These are phyloP conservation scores for Fistularia commersonii DNA, from an alignment of 2,797 vertebrate genomes.

Conservation along the genomic window DNA sequence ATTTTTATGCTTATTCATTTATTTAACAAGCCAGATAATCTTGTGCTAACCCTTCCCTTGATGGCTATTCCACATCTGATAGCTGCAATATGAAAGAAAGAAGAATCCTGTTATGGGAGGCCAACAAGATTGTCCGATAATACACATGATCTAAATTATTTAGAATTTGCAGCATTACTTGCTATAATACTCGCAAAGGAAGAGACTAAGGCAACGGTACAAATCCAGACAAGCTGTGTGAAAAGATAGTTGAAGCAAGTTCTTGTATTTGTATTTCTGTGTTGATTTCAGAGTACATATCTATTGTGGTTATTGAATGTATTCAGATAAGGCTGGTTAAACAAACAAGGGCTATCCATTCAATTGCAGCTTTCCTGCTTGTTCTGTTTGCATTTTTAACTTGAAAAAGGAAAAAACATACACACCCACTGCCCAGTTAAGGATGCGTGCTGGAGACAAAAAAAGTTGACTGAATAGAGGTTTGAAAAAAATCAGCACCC, in stretches of 20 bases:
- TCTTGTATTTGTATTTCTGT: too few species aligned
- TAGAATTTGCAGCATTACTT: not conserved
- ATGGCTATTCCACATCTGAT: constrained; percentile 41
- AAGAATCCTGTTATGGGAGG: constrained; percentile 28
- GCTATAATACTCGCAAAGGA: constrained; percentile 4
- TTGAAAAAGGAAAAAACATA: too few species aligned
- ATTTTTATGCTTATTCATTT: constrained; percentile 47
- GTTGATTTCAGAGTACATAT: too few species aligned
- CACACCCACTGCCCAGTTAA: too few species aligned
- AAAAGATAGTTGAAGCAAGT: too few species aligned
- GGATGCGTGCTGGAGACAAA: too few species aligned
- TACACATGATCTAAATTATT: constrained; percentile 42
- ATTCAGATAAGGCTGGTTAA: not conserved
- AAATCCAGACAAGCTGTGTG: not conserved
- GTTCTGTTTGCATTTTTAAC: constrained; percentile 12
- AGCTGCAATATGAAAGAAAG: constrained; percentile 41
- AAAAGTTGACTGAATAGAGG: too few species aligned
- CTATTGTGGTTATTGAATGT: too few species aligned
- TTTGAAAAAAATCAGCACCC: too few species aligned
- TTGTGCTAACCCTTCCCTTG: constrained; percentile 46
- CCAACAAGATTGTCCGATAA: constrained; percentile 11
- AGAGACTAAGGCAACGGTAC: not conserved
- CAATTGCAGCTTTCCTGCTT: constrained; percentile 15
- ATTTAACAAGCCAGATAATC: constrained; percentile 47
- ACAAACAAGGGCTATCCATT: not conserved